Base-by-base conservation (phyloP, 2,888 invertebrate species). In the Pycnomerus fuliginosus region DNA sequence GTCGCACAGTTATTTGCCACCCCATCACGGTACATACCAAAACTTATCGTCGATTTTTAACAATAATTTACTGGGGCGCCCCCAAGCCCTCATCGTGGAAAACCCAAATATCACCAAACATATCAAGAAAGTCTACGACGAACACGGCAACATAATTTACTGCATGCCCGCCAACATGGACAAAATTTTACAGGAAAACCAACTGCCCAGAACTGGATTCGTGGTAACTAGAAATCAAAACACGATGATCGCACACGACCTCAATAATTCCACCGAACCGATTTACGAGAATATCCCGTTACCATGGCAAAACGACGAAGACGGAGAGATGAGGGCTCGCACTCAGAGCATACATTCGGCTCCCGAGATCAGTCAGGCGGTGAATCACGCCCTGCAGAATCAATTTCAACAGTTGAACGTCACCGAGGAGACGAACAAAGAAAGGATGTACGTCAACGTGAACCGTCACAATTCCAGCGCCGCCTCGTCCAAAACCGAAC, bases 211-310 rank as follows among this genome's bases (percentile, higher is more conserved):
- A 62, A 74, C 68, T 3, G 70, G 71, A 12, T 76, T 68, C 52
- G 72, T 83, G 51, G 49, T 83, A 28, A 76, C 79, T 10, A 73
- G 76, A 13, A 69, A 73, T 48, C 77, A 74, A 44, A 69, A 68
- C 40, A 64, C 67, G 1, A 58, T 69, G 47, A 65, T 68, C 0
- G 61, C 68, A 1, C 68, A 65, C 44, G 65, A 65, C 39, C 41
- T 72, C 36, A 64, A 68, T 38, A 74, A 76, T 43, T 71, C 79
- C 0, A 75, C 81, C 8, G 89, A 89, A 62, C 89, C 89, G 1
- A 89, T 89, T 50, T 89, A 89, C 66, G 88, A 89, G 62, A 89
- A 89, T 66, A 85, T 89, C 3, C 87, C 87, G 0, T 64, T 85
- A 16, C 83, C 85, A 0, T 84, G 83, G 82, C 79, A 78, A 51